phyloP scores from a whole-genome alignment of 1,140 invertebrate genomes.

The Nebria ingens region DNA sequence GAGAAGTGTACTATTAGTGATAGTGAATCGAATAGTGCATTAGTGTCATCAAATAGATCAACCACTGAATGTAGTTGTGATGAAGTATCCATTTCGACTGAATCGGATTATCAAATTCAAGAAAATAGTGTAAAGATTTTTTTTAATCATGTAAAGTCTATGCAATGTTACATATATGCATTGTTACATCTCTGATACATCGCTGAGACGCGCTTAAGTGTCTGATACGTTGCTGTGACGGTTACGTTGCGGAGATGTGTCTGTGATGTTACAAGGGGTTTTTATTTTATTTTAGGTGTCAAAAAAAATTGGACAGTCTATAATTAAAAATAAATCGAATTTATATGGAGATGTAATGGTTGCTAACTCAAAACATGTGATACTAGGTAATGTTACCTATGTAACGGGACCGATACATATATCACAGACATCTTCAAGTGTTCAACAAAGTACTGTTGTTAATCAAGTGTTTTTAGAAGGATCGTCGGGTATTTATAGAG shows the following conservation, averaged over 20 bases:
- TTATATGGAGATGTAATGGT: constrained; percentile 30
- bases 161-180: too few relatives aligned
- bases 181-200: too few relatives aligned
- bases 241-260: too few relatives aligned
- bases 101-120: neutral
- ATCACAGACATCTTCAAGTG: constrained; percentile 17
- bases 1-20: constrained; percentile 14
- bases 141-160: too few relatives aligned
- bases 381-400: constrained; percentile 36
- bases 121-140: too few relatives aligned
- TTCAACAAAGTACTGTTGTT: neutral
- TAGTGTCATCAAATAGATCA: neutral
- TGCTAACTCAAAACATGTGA: constrained; percentile 32
- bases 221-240: too few relatives aligned
- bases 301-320: neutral
- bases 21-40: neutral
- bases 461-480: constrained; percentile 3
- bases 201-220: too few relatives aligned
- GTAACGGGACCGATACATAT: constrained; percentile 37
- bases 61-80: neutral
- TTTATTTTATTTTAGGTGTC: neutral
- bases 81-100: neutral
- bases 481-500: neutral
- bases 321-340: constrained; percentile 7
- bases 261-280: too few relatives aligned